These are phyloP conservation scores for Pherbina coryleti DNA, from an alignment of 2,888 invertebrate genomes.

Conservation along the genomic window DNA sequence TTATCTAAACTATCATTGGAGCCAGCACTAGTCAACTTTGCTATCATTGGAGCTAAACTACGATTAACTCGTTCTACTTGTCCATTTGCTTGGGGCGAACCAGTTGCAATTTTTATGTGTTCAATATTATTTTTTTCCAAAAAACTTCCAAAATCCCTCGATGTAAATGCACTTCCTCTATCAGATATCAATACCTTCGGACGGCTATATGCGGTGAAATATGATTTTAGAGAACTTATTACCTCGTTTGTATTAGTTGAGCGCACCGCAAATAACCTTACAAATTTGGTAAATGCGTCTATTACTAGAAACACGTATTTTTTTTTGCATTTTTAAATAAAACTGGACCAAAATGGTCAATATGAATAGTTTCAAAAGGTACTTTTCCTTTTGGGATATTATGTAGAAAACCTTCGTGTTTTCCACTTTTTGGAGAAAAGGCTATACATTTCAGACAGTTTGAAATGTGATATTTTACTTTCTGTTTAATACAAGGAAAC, in stretches of 20 bases:
- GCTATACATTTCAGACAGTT: background rate
- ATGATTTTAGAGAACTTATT: background rate
- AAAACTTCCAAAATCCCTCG: background rate
- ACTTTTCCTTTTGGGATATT: background rate
- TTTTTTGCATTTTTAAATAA: slow-evolving; percentile 21
- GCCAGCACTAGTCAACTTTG: background rate
- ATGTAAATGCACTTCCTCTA: background rate
- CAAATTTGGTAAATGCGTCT: too few species aligned
- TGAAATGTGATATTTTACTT: background rate
- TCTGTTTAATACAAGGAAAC: background rate
- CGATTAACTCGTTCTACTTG: background rate
- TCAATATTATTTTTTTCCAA: background rate
- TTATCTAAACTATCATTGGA: background rate
- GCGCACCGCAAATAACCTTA: too few species aligned
- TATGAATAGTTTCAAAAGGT: slow-evolving; percentile 20
- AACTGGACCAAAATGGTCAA: slow-evolving; percentile 32
- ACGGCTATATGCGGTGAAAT: background rate
- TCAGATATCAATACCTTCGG: background rate
- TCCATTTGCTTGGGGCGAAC: background rate
- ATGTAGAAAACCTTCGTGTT: background rate
- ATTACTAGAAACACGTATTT: background rate
- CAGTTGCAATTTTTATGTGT: background rate
- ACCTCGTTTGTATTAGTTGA: background rate
- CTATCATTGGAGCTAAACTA: background rate
- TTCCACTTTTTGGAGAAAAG: background rate